These are phyloP conservation scores for Erythrocebus patas DNA, from an alignment of 2,113 vertebrate genomes.

Conservation along the genomic window DNA sequence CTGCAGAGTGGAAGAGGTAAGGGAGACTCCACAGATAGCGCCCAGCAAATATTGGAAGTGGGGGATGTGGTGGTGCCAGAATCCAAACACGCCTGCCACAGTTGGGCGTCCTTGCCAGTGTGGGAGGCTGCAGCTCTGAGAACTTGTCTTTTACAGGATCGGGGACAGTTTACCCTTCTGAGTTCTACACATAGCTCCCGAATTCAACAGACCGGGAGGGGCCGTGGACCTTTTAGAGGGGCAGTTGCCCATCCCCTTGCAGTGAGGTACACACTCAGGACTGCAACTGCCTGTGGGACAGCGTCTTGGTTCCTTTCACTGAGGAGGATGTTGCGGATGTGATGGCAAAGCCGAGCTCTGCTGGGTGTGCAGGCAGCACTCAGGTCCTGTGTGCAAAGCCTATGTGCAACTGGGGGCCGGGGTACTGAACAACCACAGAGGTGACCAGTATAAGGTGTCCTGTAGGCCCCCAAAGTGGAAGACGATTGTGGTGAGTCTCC, in stretches of 20 bases:
- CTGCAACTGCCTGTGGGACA: not conserved
- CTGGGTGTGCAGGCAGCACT: not conserved
- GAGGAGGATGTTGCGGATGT: not conserved
- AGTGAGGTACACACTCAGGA: not conserved
- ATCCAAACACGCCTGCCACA: not conserved
- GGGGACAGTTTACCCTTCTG: not conserved
- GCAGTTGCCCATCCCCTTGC: not conserved
- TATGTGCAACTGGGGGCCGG: accelerated
- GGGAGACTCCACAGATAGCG: not conserved
- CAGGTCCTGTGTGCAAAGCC: not conserved
- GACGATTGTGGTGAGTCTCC: not conserved
- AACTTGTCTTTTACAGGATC: not conserved
- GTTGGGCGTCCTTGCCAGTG: not conserved
- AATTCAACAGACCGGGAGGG: not conserved
- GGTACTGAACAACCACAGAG: not conserved
- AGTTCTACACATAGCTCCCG: not conserved
- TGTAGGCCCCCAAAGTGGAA: not conserved
- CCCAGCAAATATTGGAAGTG: not conserved
- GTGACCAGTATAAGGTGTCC: not conserved
- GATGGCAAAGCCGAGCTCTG: not conserved
- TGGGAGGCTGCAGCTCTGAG: not conserved
- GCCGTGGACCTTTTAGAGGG: not conserved
- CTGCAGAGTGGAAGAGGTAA: not conserved
- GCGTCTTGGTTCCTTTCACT: not conserved
- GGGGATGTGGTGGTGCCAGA: not conserved